Conservation (phyloP, 2,797 vertebrate species). For the Hypotaenidia philippensis region DNA sequence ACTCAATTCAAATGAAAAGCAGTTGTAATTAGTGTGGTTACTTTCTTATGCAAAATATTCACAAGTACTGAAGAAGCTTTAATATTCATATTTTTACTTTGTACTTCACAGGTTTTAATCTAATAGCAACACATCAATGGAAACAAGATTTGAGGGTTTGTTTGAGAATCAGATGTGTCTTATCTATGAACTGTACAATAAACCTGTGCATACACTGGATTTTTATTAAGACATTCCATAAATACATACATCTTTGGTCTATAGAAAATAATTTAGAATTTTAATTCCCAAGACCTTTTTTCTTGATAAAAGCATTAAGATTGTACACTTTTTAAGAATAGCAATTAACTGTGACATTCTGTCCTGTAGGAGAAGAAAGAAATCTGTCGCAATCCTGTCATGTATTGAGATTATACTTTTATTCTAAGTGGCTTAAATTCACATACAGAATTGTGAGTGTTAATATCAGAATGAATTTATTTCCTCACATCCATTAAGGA, state of each 20-base stretch:
- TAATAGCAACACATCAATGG: not conserved
- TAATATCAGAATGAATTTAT: not conserved
- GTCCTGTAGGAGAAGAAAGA: not conserved
- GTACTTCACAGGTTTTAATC: not conserved
- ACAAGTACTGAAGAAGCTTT: not conserved
- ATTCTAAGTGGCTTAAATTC: not conserved
- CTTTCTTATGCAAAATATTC: not conserved
- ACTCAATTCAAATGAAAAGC: not conserved
- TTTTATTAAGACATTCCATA: not conserved
- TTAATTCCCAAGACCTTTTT: not conserved
- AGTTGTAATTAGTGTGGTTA: not conserved
- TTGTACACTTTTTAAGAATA: not conserved
- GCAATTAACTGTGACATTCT: not conserved
- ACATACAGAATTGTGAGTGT: not conserved
- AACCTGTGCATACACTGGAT: not conserved
- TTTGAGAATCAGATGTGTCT: not conserved
- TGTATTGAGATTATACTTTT: not conserved
- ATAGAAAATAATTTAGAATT: not conserved
- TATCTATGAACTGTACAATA: not conserved
- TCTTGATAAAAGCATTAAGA: not conserved
- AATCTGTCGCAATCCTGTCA: not conserved
- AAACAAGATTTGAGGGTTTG: not conserved
- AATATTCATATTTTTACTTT: not conserved
- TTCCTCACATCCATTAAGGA: not conserved
- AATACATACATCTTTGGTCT: not conserved